Base-by-base conservation (phyloP, 2,888 invertebrate genomes). In the Celastrina argiolus region DNA sequence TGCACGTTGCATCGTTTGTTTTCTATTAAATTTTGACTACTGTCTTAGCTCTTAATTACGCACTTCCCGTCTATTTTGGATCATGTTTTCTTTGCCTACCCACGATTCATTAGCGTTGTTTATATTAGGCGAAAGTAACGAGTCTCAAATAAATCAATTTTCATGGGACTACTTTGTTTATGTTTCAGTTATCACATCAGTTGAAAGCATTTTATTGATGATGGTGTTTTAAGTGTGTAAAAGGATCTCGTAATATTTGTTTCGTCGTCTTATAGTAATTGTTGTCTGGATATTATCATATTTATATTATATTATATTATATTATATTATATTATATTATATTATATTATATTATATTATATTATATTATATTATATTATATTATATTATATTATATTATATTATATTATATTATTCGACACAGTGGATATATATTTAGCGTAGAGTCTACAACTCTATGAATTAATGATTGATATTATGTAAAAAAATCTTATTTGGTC, bases 21-120 rank as follows among this genome's bases (percentile, higher is more conserved):
- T 67, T 69, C 64, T 65, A 65, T 69, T 51, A 61, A 64, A 68
- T 34, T 59, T 59, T 10, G 18, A 16, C 39, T 39, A 61, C 36
- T 61, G 39, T 39, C 61, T 61, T 61, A 39, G 61, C 18, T 10
- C 18, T 59, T 31, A 59, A 36, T 61, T 59, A 59, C 31, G 14
- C 16, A 59, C 59, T 61, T 61, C 22, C 59, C 31, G 61, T 61
- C 14, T 39, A 61, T 61, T 61, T 61, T 22, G 61, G 36, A 22
- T 6, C 22, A 10, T 51, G 22, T 51, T 51, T 51, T 31, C 31
- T 59, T 18, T 59, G 45, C 22, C 61, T 36, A 6, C 34, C 61
- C 51, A 51, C 51, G 22, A 51, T 22, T 51, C 51, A 51, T 51
- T 51, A 51, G 22, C 12, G 22, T 10, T 51, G 51, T 51, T 51